A percentile compares a stretch with the other conserved stretches of the same genome.
Conservation (phyloP, 2,888 invertebrate species). For the Xanthia togata region DNA sequence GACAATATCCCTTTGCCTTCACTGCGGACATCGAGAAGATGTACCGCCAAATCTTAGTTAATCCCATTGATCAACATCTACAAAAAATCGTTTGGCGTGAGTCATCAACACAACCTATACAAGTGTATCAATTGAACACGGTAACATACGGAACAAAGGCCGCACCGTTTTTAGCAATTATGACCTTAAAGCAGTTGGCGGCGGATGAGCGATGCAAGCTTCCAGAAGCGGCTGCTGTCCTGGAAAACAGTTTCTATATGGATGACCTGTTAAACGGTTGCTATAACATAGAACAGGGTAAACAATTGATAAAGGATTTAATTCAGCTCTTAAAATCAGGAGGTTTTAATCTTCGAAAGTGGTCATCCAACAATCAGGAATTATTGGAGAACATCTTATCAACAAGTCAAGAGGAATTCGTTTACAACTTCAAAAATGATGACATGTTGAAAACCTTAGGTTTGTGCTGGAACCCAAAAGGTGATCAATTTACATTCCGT, state of each 20-base stretch:
- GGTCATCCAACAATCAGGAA: not conserved
- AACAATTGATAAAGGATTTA: not conserved
- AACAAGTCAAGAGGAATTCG: not conserved
- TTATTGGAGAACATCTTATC: not conserved
- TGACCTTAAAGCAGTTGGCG: too few species aligned
- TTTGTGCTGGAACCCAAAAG: too few species aligned
- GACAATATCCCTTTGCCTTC: not conserved
- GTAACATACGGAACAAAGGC: too few species aligned
- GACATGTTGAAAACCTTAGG: too few species aligned
- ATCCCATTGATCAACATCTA: too few species aligned
- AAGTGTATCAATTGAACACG: too few species aligned
- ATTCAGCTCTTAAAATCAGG: not conserved
- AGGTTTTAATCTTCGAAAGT: conserved; percentile 18
- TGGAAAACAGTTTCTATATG: not conserved
- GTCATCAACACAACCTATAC: too few species aligned
- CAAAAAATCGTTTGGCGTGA: too few species aligned
- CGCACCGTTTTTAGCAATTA: too few species aligned
- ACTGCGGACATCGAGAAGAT: not conserved
- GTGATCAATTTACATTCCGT: not conserved
- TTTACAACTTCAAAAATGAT: too few species aligned
- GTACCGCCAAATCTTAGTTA: not conserved
- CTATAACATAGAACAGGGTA: not conserved
- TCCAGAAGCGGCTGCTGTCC: not conserved
- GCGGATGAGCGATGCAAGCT: too few species aligned
- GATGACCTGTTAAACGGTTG: conserved; percentile 23